Evolutionary conservation across 2,797 vertebrate species (phyloP).

Genomic region (Perdix hodgsoniae): DNA sequence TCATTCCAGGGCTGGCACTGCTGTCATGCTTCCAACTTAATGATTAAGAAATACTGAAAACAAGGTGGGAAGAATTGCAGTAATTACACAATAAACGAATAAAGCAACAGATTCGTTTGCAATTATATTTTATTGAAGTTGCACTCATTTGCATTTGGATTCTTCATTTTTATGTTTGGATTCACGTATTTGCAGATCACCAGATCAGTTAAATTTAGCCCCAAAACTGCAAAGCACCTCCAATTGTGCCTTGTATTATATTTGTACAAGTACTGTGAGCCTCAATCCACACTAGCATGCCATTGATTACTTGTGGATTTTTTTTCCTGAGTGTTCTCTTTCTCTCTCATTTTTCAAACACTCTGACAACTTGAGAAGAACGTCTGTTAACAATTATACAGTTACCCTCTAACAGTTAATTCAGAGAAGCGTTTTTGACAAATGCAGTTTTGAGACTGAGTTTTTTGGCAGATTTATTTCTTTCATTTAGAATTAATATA

Average conservation of each 20-base stretch:
- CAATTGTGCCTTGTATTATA: conserved; percentile 62
- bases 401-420: conserved; percentile 51
- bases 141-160: conserved; percentile 81
- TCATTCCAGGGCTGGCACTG: conserved; percentile 90
- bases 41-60: conserved; percentile 92
- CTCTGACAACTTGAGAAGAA: conserved; percentile 57
- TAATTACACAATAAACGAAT: conserved; percentile 88
- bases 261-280: conserved; percentile 44
- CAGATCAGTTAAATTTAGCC: conserved; percentile 76
- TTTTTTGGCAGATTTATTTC: conserved; percentile 52
- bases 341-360: conserved; percentile 45
- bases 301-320: conserved; percentile 40
- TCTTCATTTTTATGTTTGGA: conserved; percentile 63
- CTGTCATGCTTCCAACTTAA: conserved; percentile 92
- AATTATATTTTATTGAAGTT: conserved; percentile 84
- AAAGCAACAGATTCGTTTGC: conserved; percentile 86
- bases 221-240: conserved; percentile 69
- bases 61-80: conserved; percentile 88
- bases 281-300: background rate
- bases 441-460: conserved; percentile 18
- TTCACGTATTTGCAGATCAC: conserved; percentile 75
- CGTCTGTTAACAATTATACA: conserved; percentile 42
- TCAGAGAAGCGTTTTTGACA: conserved; percentile 53
- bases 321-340: background rate
- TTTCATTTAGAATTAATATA: conserved; percentile 46